A percentile compares a stretch with the other conserved stretches of the same genome.
These are phyloP conservation scores for Kryptopterus vitreolus DNA, from an alignment of 2,797 vertebrate genomes.

Conservation along the genomic window DNA sequence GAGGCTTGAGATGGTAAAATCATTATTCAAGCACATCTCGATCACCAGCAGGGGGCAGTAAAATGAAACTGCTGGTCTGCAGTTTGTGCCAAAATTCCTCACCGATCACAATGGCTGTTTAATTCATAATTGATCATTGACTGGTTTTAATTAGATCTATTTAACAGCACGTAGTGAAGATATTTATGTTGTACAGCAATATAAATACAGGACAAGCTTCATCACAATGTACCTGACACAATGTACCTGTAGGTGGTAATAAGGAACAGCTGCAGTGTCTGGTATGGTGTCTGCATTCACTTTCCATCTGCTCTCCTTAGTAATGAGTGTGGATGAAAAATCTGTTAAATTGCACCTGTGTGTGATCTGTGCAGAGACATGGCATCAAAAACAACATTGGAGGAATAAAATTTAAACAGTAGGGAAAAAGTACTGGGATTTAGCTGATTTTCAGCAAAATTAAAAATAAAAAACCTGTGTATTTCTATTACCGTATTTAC, in stretches of 20 bases:
- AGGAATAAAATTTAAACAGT: neutral
- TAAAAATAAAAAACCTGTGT: neutral
- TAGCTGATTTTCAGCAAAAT: too few relatives aligned
- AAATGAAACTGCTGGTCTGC: neutral
- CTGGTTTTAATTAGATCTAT: neutral
- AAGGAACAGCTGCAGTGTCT: neutral
- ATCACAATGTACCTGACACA: neutral
- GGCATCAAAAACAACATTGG: neutral
- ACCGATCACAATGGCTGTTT: neutral
- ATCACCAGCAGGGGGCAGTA: conserved; percentile 47
- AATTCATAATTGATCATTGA: neutral
- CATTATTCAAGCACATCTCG: neutral
- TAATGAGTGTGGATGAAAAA: neutral
- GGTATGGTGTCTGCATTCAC: neutral
- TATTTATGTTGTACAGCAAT: neutral
- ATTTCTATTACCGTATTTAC: neutral
- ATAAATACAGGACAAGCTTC: neutral
- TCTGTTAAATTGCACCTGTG: neutral
- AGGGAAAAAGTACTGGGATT: neutral
- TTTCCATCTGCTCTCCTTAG: conserved; percentile 15
- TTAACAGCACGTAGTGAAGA: neutral
- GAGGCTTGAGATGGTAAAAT: neutral
- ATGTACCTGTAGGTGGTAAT: neutral
- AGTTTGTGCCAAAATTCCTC: neutral
- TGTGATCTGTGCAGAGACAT: neutral